Percentiles rank a stretch among this genome's conserved stretches.
phyloP scores from a whole-genome alignment of 2,888 invertebrate genomes.

The Drosophila multiciliata region DNA sequence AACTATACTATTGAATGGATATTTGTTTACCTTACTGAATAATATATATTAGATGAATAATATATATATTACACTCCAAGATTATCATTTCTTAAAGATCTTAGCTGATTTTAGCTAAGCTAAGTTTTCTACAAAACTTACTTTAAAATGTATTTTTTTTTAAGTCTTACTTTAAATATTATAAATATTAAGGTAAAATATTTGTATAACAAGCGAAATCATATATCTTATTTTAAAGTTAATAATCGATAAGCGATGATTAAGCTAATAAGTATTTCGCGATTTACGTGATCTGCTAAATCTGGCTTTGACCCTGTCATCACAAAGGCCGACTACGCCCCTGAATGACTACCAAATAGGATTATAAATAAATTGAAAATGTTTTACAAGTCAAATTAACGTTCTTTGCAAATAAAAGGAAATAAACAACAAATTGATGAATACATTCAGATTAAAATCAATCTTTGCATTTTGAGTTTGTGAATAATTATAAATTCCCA shows the following conservation, averaged over 20 bases:
- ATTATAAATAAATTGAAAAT: background rate
- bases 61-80: background rate
- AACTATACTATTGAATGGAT: background rate
- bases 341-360: background rate
- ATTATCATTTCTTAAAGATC: background rate
- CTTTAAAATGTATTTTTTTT: too few relatives aligned
- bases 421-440: conserved; percentile 1
- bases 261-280: too few relatives aligned
- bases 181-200: too few relatives aligned
- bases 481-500: background rate
- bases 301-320: too few relatives aligned
- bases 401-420: background rate
- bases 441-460: conserved; percentile 18
- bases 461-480: conserved; percentile 4
- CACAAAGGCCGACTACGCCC: background rate
- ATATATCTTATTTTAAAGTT: too few relatives aligned
- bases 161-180: too few relatives aligned
- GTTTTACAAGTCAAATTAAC: background rate
- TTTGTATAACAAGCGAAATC: too few relatives aligned
- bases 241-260: too few relatives aligned
- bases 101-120: too few relatives aligned
- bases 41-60: background rate
- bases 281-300: too few relatives aligned
- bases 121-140: too few relatives aligned
- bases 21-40: background rate